Percentiles rank a stretch among this genome's conserved stretches.
Evolutionary conservation across 2,113 vertebrate species (phyloP).

Genomic region (Sinocyclocheilus anshuiensis): DNA sequence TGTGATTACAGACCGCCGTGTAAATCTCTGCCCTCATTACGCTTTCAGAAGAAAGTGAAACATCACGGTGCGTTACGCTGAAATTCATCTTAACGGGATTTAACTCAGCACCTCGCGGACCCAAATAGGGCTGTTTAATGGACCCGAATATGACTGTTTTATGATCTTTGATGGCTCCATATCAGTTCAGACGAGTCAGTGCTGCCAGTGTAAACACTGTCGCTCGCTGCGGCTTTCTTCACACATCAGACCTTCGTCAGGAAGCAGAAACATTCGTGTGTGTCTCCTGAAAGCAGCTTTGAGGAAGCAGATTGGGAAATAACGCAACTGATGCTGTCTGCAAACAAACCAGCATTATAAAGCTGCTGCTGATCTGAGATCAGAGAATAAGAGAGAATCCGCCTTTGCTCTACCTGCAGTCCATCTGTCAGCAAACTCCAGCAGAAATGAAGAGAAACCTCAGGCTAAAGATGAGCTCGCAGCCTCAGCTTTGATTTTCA

Average conservation of each 20-base stretch:
- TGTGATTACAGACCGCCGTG: constrained; percentile 74
- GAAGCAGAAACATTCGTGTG: too few species aligned
- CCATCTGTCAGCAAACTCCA: constrained; percentile 72
- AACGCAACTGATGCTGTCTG: neutral
- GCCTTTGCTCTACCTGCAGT: constrained; percentile 14
- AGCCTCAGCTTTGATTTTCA: constrained; percentile 79
- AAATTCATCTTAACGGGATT: constrained; percentile 80
- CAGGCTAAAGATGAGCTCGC: constrained; percentile 65
- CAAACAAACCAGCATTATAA: neutral
- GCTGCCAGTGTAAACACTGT: too few species aligned
- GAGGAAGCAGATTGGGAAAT: neutral
- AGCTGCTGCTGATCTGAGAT: neutral
- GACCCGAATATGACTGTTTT: constrained; percentile 60
- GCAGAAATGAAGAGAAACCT: constrained; percentile 71
- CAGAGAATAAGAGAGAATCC: neutral
- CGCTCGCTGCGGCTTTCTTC: too few species aligned
- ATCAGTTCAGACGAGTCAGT: too few species aligned
- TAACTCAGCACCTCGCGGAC: constrained; percentile 56
- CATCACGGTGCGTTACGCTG: constrained; percentile 73
- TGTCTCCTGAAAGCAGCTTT: neutral
- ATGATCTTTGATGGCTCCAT: constrained; percentile 40
- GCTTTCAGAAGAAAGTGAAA: constrained; percentile 71
- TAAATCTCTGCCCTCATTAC: constrained; percentile 75
- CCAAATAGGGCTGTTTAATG: constrained; percentile 68
- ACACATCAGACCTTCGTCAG: too few species aligned